Base-by-base conservation (phyloP, 2,888 invertebrate species). In the Drosophila percnosoma region DNA sequence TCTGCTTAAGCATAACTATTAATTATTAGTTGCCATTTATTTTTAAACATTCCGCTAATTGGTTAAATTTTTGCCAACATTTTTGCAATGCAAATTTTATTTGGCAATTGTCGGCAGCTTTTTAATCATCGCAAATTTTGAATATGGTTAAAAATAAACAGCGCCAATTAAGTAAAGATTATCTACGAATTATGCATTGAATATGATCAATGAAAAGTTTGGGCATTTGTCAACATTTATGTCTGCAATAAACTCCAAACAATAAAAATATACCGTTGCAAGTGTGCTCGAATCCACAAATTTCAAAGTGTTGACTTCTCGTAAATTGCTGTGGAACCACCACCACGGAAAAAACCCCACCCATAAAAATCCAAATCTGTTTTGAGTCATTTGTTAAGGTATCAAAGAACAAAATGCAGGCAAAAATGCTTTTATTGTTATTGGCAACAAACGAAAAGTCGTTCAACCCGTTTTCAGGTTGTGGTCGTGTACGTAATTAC, bases 391-490 rank as follows among this genome's bases (percentile, higher is more conserved):
- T 83, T 80, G 52, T 72, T 64, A 36, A 34, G 21, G 53, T 60
- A 48, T 68, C 24, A 58, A 66, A 72, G 66, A 70, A 72, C 71
- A 59, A 75, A 80, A 77, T 62, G 63, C 40, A 73, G 66, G 60
- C 68, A 68, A 54, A 83, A 38, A n/a, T 33, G 27, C 57, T 71
- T 55, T 55, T 54, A 57, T 69, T 64, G 49, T 52, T 69, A 63
- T 64, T 55, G 54, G 42, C 60, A 54, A 54, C 49, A 53, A 38
- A 15, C 60, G 60, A 78, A 90, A 87, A 86, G 90, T 74, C 68
- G 90, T 77, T 82, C 78, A 84, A 89, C 89, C 68, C 71, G 89
- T 89, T 90, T 83, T 55, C 68, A 64, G 68, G 60, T 67, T 73
- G 62, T 70, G 72, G 42, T 38, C 31, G 40, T 45, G 18, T 34